phyloP scores from a whole-genome alignment of 1,140 invertebrate genomes.

The Lysiphlebus fabarum region DNA sequence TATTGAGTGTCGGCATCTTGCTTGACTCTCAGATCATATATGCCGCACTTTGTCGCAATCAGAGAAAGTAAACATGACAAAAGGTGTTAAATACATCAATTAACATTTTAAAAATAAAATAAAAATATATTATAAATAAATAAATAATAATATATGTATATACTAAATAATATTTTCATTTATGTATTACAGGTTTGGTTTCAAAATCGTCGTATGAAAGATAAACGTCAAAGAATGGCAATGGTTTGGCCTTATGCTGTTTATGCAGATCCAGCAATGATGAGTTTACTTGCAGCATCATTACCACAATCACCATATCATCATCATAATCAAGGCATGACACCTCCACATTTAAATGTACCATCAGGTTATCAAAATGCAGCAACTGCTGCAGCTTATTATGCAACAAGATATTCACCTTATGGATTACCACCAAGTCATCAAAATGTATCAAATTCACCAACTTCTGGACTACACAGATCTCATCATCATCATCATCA shows the following conservation, averaged over 20 bases:
- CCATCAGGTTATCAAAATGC: slow-evolving; percentile 35
- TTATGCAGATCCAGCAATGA: slow-evolving; percentile 87
- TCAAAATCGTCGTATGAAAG: slow-evolving; percentile 98
- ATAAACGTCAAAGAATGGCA: slow-evolving; percentile 90
- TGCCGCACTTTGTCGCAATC: slow-evolving; percentile 26
- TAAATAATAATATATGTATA: slow-evolving; percentile 8
- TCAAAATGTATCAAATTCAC: no score
- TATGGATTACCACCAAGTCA: slow-evolving; percentile 26
- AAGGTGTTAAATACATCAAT: slow-evolving; percentile 21
- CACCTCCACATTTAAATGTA: slow-evolving; percentile 46
- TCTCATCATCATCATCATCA: slow-evolving; percentile 1
- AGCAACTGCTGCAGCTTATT: slow-evolving; percentile 41
- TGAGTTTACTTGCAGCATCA: slow-evolving; percentile 76
- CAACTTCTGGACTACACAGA: slow-evolving; percentile 27
- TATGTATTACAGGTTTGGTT: slow-evolving; percentile 85
- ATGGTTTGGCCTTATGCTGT: slow-evolving; percentile 93
- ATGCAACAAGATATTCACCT: slow-evolving; percentile 38
- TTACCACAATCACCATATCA: slow-evolving; percentile 52
- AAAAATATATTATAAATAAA: slow-evolving; percentile 4
- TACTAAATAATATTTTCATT: slow-evolving; percentile 16
- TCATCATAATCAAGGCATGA: slow-evolving; percentile 42
- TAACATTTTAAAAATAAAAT: slow-evolving; percentile 3
- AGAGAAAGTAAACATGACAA: slow-evolving; percentile 29
- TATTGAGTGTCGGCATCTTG: slow-evolving; percentile 10
- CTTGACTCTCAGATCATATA: not conserved